Base-by-base conservation (phyloP, 1,140 invertebrate species). In the Trachelipus rathkii region DNA sequence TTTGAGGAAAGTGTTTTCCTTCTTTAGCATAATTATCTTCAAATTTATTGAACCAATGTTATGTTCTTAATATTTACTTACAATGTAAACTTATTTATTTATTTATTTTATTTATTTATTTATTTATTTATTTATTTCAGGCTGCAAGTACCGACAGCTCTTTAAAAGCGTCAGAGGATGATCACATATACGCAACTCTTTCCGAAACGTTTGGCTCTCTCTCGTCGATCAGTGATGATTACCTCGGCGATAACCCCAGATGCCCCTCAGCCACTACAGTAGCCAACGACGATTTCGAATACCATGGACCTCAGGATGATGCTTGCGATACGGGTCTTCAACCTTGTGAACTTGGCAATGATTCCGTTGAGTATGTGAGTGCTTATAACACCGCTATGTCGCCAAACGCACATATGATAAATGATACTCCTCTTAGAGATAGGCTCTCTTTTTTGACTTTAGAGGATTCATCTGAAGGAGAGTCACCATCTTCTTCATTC, bases 261-360 rank as follows among this genome's bases (percentile, higher is more conserved):
- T 81, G 80, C 66, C 75, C 80, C 75, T 90, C 89, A 9, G 89
- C 89, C 15, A 90, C 89, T 5, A 90, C 89, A 0, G 88, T 88
- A 45, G 89, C 89, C 11, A 90, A 90, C 79, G 88, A 89, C 79
- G 89, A 90, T 82, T 90, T 90, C 79, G 89, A 90, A 78, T 90
- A 89, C 82, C 89, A 87, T 78, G 81, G 82, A 53, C 82, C 81
- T 0, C 69, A 82, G 6, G 19, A 19, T 13, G 50, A 8, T 0
- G 1, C 50, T 33, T 33, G 33, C 33, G 33, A 33, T 6, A 33
- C 33, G 6, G 6, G 33, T 33, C 33, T 33, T 33, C 33, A 33
- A 33, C 33, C 33, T 33, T 33, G 33, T 33, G 33, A 33, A 33
- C 33, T 33, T 33, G 33, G 33, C 33, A 33, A 33, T 33, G 33